phyloP scores from a whole-genome alignment of 2,888 invertebrate species.

The Mamestra brassicae region DNA sequence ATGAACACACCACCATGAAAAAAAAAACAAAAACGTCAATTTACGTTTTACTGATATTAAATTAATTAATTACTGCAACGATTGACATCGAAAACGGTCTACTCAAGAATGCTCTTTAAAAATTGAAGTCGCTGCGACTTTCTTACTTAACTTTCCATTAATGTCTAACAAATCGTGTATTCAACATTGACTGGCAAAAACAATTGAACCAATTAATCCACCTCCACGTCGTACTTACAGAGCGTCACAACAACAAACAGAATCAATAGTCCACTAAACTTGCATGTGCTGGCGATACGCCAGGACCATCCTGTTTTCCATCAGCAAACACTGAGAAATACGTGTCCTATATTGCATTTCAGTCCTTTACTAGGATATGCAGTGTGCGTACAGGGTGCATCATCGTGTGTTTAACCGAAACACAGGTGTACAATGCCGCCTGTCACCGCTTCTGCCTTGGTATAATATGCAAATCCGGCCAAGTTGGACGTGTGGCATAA shows the following conservation, averaged over 20 bases:
- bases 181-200: not conserved
- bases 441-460: conserved; percentile 44
- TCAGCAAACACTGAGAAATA: conserved; percentile 66
- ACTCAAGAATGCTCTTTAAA: not conserved
- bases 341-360: conserved; percentile 55
- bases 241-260: conserved; percentile 68
- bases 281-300: conserved; percentile 72
- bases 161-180: not conserved
- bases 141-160: not conserved
- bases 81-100: not conserved
- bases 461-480: conserved; percentile 63
- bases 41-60: not conserved
- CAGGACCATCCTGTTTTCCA: conserved; percentile 75
- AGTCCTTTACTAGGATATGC: conserved; percentile 41
- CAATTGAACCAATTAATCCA: conserved; percentile 45
- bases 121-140: not conserved
- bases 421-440: conserved; percentile 37
- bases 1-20: not conserved
- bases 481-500: conserved; percentile 57
- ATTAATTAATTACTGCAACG: not conserved
- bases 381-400: conserved; percentile 40
- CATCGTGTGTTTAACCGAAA: conserved; percentile 41
- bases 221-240: conserved; percentile 50
- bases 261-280: conserved; percentile 75
- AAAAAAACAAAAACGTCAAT: not conserved